Percentiles rank a stretch among this genome's conserved stretches.
These are phyloP conservation scores for Acropora tenuis DNA, from an alignment of 64 coral and sea anemone species.

Conservation along the genomic window DNA sequence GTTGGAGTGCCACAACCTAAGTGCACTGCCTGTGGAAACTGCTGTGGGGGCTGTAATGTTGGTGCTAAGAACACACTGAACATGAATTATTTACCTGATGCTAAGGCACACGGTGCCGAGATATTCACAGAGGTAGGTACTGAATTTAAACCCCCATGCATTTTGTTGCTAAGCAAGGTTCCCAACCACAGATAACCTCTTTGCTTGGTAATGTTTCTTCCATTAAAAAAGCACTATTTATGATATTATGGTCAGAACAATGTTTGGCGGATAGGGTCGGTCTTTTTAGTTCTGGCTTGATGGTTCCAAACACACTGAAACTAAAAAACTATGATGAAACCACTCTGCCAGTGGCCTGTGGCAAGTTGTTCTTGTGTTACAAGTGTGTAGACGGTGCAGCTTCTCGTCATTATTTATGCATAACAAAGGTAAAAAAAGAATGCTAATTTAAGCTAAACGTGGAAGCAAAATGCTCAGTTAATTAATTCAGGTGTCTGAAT, in stretches of 20 bases:
- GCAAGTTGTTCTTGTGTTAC: neutral
- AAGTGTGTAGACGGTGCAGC: too few relatives aligned
- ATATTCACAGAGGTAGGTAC: conserved; percentile 54
- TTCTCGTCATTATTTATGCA: neutral
- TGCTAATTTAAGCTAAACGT: neutral
- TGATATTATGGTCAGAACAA: neutral
- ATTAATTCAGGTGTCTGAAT: neutral
- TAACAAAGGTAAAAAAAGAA: neutral
- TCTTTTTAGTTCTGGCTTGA: neutral
- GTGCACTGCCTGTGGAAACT: conserved; percentile 70
- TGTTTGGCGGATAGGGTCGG: neutral
- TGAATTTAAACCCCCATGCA: neutral
- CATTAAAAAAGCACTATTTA: neutral
- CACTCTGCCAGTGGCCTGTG: neutral
- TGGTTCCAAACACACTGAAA: neutral
- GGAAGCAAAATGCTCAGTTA: neutral
- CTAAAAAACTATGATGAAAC: neutral
- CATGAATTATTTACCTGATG: conserved; percentile 76
- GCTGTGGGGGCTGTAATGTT: conserved; percentile 73
- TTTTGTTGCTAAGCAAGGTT: neutral
- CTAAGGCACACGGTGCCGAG: conserved; percentile 66
- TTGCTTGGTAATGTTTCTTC: neutral
- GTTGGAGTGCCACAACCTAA: conserved; percentile 71
- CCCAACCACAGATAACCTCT: neutral
- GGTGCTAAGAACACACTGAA: conserved; percentile 75